A percentile compares a stretch with the other conserved stretches of the same genome.
These are phyloP conservation scores for Megalonaias nervosa DNA, from an alignment of 1,140 invertebrate genomes.

Conservation along the genomic window DNA sequence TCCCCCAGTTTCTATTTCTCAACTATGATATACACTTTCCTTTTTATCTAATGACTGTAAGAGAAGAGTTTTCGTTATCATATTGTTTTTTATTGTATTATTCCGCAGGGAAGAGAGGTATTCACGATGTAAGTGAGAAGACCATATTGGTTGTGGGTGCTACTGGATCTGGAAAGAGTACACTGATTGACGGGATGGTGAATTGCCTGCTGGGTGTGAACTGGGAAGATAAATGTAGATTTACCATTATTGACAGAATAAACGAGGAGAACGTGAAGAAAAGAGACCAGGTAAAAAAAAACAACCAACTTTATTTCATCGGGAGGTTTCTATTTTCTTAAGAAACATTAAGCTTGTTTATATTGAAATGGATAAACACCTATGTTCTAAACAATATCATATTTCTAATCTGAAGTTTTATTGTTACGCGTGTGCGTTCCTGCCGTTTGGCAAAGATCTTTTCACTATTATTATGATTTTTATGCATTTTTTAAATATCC, in stretches of 20 bases:
- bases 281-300: conserved; percentile 14
- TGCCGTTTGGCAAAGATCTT: no score
- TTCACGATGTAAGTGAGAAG: conserved; percentile 9
- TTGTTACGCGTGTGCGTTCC: no score
- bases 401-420: no score
- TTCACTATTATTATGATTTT: no score
- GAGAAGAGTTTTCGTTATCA: background rate
- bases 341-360: no score
- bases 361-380: no score
- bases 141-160: conserved; percentile 36
- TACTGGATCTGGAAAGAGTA: conserved; percentile 38
- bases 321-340: no score
- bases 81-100: background rate
- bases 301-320: no score
- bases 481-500: no score
- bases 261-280: conserved; percentile 20
- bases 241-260: conserved; percentile 26
- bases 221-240: conserved; percentile 30
- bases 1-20: background rate
- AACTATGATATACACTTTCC: background rate
- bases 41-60: background rate
- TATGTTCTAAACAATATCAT: no score
- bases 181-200: conserved; percentile 28
- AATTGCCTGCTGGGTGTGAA: conserved; percentile 35
- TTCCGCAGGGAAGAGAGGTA: background rate